Evolutionary conservation across 2,797 vertebrate species (phyloP).

Genomic region (Cichlasoma orientale): DNA sequence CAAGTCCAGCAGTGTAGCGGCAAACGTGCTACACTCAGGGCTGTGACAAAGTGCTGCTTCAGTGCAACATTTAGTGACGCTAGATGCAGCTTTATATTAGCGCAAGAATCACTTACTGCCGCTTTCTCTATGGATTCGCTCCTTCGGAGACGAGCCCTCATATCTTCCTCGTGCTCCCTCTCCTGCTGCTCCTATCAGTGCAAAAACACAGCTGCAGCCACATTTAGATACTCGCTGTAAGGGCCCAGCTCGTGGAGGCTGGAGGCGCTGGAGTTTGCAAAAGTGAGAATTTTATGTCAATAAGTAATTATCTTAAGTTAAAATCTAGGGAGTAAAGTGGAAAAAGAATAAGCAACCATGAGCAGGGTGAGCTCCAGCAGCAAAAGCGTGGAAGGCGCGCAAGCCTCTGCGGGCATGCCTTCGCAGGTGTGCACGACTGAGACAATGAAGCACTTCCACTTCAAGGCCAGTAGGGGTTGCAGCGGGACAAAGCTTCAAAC

Average conservation of each 20-base stretch:
- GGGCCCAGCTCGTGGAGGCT: neutral
- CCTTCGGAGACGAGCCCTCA: constrained; percentile 78
- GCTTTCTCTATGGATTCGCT: constrained; percentile 87
- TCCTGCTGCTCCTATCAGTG: constrained; percentile 81
- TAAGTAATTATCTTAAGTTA: neutral
- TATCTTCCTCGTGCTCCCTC: constrained; percentile 83
- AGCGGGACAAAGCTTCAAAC: neutral
- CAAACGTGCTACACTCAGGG: neutral
- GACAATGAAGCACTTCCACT: neutral
- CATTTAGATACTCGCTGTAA: neutral
- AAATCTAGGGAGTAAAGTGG: too few relatives aligned
- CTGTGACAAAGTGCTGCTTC: neutral
- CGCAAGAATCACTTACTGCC: constrained; percentile 75
- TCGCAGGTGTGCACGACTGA: neutral
- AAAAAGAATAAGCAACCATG: neutral
- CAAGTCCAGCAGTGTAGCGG: neutral
- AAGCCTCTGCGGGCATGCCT: neutral
- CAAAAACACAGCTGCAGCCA: constrained; percentile 28
- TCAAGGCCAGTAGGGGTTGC: neutral
- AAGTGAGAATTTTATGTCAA: neutral
- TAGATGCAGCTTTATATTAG: neutral
- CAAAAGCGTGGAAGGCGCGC: neutral
- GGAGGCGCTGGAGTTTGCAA: neutral
- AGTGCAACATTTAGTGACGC: neutral
- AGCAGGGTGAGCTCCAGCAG: neutral